These are phyloP conservation scores for Gobio occitaniae DNA, from an alignment of 2,797 vertebrate species.

Conservation along the genomic window DNA sequence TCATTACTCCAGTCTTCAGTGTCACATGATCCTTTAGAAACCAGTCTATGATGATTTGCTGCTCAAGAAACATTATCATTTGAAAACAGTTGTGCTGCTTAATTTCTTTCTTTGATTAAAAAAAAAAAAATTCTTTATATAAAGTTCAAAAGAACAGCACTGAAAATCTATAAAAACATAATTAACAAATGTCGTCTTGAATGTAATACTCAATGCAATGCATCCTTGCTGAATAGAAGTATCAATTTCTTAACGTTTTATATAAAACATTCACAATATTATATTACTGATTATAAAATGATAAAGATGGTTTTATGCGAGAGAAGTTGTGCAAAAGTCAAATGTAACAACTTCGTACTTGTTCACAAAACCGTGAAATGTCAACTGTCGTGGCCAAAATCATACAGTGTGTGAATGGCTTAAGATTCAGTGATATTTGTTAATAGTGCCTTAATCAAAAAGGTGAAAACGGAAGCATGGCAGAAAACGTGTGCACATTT, in stretches of 20 bases:
- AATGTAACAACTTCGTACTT: not conserved
- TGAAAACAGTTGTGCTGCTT: not conserved
- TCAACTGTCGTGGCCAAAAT: not conserved
- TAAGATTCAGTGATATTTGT: not conserved
- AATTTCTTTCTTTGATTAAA: not conserved
- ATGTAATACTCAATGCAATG: not conserved
- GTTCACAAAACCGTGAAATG: constrained; percentile 5
- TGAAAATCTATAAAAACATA: not conserved
- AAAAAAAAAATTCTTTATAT: too few relatives aligned
- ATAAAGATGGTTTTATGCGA: not conserved
- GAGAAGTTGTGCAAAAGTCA: not conserved
- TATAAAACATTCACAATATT: not conserved
- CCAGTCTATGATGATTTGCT: not conserved
- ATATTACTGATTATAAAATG: not conserved
- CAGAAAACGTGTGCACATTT: not conserved
- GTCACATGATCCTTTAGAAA: not conserved
- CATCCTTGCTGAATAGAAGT: not conserved
- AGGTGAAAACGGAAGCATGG: not conserved
- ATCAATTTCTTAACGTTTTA: not conserved
- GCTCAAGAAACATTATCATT: not conserved
- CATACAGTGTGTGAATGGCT: not conserved
- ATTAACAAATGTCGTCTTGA: not conserved
- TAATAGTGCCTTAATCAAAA: not conserved
- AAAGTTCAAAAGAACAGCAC: not conserved
- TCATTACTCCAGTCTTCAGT: not conserved